phyloP scores from a whole-genome alignment of 2,797 vertebrate genomes.

The Hipposideros larvatus region DNA sequence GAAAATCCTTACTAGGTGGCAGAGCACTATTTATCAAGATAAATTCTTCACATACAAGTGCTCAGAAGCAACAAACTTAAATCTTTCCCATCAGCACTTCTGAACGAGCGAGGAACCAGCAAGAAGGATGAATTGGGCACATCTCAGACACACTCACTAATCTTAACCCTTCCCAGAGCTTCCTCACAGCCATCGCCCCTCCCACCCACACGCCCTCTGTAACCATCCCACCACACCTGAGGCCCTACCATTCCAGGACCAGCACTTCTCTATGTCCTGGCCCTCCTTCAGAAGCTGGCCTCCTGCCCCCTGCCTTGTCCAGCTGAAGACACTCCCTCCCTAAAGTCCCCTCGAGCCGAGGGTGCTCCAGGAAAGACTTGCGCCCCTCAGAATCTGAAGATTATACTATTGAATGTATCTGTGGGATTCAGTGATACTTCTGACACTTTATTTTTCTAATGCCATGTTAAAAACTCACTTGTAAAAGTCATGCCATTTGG shows the following conservation, averaged over 20 bases:
- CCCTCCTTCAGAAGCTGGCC: not conserved
- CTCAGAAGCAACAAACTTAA: not conserved
- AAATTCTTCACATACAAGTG: not conserved
- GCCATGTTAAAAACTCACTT: not conserved
- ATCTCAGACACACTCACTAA: not conserved
- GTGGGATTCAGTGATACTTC: not conserved
- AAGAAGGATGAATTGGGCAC: not conserved
- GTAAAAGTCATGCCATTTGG: not conserved
- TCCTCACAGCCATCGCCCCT: not conserved
- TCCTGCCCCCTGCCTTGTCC: not conserved
- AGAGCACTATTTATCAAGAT: not conserved
- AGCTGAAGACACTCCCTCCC: accelerated
- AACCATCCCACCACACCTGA: accelerated
- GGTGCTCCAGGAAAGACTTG: accelerated
- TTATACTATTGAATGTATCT: accelerated
- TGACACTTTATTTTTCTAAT: not conserved
- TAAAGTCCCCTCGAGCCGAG: not conserved
- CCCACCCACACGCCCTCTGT: not conserved
- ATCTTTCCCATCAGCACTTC: not conserved
- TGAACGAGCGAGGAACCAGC: not conserved
- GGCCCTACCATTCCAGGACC: not conserved
- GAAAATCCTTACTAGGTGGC: too few relatives aligned
- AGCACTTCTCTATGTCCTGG: not conserved
- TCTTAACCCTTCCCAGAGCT: not conserved
- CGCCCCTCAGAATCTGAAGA: not conserved